These are phyloP conservation scores for Macroteleia sp. DNA, from an alignment of 2,888 invertebrate species.

Conservation along the genomic window DNA sequence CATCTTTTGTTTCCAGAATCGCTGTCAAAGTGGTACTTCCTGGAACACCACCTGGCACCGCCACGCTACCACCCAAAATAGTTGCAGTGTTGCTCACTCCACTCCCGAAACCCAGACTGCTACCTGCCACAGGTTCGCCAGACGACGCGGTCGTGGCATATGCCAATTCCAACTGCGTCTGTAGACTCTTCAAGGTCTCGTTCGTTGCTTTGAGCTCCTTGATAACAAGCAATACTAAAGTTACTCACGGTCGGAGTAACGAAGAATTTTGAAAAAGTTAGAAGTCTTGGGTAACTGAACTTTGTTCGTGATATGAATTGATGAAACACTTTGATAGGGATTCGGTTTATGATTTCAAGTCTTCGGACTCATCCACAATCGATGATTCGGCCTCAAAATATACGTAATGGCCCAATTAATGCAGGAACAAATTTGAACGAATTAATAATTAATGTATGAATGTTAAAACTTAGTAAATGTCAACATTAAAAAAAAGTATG, in stretches of 20 bases:
- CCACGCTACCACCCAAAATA: conserved; percentile 80
- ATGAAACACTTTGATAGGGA: conserved; percentile 19
- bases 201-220: conserved; percentile 94
- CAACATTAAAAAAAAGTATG: no score
- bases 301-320: conserved; percentile 37
- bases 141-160: conserved; percentile 87
- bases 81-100: conserved; percentile 70
- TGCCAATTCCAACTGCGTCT: conserved; percentile 90
- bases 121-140: conserved; percentile 78
- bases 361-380: conserved; percentile 42
- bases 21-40: conserved; percentile 90
- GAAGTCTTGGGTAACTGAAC: conserved; percentile 5
- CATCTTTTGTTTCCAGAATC: conserved; percentile 93
- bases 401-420: no score
- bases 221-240: conserved; percentile 81
- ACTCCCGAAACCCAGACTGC: conserved; percentile 70
- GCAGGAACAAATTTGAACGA: no score
- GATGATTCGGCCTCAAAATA: no score
- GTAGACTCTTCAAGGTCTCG: conserved; percentile 92
- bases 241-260: conserved; percentile 72
- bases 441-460: no score
- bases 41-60: conserved; percentile 84
- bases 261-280: conserved; percentile 18
- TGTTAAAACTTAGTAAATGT: no score
- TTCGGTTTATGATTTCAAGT: conserved; percentile 1